Conservation (phyloP, 1,140 invertebrate species). For the Saccostrea glomerata region DNA sequence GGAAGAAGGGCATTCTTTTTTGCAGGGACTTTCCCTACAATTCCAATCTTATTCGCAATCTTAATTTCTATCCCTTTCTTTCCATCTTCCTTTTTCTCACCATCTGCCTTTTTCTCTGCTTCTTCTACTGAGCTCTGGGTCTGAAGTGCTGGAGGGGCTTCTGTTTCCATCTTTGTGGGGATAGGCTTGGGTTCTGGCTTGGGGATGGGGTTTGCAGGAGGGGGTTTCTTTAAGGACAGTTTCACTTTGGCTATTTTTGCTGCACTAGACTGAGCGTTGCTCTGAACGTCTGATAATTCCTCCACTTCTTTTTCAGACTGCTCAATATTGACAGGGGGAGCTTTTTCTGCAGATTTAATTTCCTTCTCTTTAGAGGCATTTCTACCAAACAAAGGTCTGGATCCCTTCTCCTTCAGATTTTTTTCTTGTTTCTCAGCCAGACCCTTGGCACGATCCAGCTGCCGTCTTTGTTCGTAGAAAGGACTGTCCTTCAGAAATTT, state of each 20-base stretch:
- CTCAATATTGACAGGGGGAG: background rate
- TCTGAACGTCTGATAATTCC: background rate
- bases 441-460: conserved; percentile 69
- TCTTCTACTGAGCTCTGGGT: conserved; percentile 1
- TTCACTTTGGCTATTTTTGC: conserved; percentile 36
- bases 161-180: background rate
- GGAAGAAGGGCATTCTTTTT: conserved; percentile 64
- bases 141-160: background rate
- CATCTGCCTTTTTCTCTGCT: background rate
- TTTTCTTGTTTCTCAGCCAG: conserved; percentile 55
- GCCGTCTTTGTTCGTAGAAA: conserved; percentile 72
- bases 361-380: conserved; percentile 28
- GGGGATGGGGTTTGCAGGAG: background rate
- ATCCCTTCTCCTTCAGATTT: conserved; percentile 39
- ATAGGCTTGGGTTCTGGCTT: background rate
- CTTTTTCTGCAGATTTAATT: conserved; percentile 38
- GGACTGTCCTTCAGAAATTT: conserved; percentile 69
- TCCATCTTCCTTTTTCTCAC: conserved; percentile 42
- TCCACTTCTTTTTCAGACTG: conserved; percentile 40
- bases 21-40: conserved; percentile 18
- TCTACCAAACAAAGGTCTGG: conserved; percentile 15
- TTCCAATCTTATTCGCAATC: conserved; percentile 59
- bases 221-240: conserved; percentile 4
- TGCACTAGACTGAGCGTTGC: background rate
- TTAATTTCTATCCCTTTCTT: conserved; percentile 61